Evolutionary conservation across 92 coral and sea anemone genomes (phyloP), one percentile per base, ranked within the genome.

Genomic region (Chrysogorgia sp.): DNA sequence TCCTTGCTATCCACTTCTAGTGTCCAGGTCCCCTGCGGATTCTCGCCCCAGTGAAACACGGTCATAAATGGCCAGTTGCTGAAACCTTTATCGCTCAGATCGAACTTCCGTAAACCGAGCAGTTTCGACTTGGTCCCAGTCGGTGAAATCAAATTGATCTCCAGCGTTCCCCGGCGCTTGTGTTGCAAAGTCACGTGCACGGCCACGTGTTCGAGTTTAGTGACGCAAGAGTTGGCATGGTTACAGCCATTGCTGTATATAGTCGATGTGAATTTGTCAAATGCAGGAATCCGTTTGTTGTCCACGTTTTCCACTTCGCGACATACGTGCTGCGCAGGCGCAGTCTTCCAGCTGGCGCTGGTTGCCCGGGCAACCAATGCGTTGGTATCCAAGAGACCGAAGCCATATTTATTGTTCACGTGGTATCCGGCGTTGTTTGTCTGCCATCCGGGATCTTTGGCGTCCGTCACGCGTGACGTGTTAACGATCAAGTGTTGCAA

Each of bases 41-140:
- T 83, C 69, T 96, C 99, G 58, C 88, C 96, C 99, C 99, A 96
- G 19, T 81, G 87, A 74, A 96, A 96, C 74, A 96, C 99, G 15
- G 99, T 89, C 99, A 96, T 96, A 30, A 96, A 92, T 3, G 99
- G 97, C 99, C 99, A 96, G 83, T 85, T 92, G 10, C 77, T 81
- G 76, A 96, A 96, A 17, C 97, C 99, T 12, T 89, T 85, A 26
- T 87, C 53, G 22, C 96, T 89, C 62, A 56, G 33, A 37, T 96
- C 99, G 22, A 77, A 81, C 58, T 74, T 81, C 29, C 99, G 83
- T 32, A 86, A 88, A 9, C 90, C 92, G 12, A 96, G 77, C 25
- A 96, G 88, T 53, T 92, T 88, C 29, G 97, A 92, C 75, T 43
- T 75, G 22, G 97, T 92, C 22, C 99, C 99, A 7, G 84, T 61